Percentiles rank a stretch among this genome's conserved stretches.
phyloP scores from a whole-genome alignment of 1,140 invertebrate genomes.

The Cotesia chilonis region DNA sequence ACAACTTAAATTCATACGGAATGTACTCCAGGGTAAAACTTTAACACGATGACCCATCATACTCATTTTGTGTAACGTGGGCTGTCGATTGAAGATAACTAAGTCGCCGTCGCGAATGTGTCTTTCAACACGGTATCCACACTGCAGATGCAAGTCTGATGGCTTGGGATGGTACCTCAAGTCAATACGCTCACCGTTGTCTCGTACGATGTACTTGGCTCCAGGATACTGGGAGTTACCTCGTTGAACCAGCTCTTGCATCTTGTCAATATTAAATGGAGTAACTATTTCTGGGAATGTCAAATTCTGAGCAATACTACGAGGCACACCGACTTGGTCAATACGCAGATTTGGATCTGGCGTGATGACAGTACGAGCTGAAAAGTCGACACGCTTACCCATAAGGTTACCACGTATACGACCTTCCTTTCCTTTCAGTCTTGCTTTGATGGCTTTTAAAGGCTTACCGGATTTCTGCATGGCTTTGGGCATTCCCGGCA shows the following conservation, averaged over 20 bases:
- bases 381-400: constrained; percentile 99
- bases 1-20: constrained; percentile 94
- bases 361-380: constrained; percentile 98
- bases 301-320: constrained; percentile 98
- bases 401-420: constrained; percentile 98
- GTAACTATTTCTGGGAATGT: constrained; percentile 99
- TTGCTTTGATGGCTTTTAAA: constrained; percentile 94
- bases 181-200: constrained; percentile 99
- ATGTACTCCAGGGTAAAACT: constrained; percentile 97
- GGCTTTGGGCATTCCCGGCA: constrained; percentile 96
- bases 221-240: constrained; percentile 99
- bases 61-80: constrained; percentile 99
- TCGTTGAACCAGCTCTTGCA: constrained; percentile 94
- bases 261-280: constrained; percentile 98
- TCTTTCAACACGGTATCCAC: constrained; percentile 95
- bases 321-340: constrained; percentile 98
- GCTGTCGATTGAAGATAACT: constrained; percentile 99
- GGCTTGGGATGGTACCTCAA: constrained; percentile 97
- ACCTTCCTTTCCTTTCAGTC: constrained; percentile 95
- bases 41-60: constrained; percentile 99
- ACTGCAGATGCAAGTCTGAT: constrained; percentile 97
- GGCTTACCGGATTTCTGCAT: constrained; percentile 99
- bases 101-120: constrained; percentile 98
- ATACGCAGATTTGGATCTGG: constrained; percentile 99
- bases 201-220: constrained; percentile 98